Conservation (phyloP, 2,113 vertebrate genomes). For the Austrofundulus limnaeus region DNA sequence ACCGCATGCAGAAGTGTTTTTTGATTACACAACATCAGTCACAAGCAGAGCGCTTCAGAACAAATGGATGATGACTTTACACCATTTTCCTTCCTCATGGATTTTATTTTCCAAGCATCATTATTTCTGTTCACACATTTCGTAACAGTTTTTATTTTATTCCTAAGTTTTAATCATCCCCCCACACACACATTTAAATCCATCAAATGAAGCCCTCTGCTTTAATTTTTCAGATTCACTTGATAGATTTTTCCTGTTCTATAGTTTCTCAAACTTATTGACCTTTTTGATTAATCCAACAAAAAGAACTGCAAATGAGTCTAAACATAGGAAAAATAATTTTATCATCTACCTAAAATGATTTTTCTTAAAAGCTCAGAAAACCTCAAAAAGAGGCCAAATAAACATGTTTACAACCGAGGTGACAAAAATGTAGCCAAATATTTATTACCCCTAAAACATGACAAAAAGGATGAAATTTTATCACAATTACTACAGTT, state of each 20-base stretch:
- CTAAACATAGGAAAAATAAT: too few species aligned
- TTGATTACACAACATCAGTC: conserved; percentile 36
- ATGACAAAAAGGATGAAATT: too few species aligned
- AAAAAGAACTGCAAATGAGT: too few species aligned
- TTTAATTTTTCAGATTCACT: fast-evolving
- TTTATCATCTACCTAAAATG: too few species aligned
- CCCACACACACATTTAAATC: background rate
- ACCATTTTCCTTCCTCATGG: background rate
- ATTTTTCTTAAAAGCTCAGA: too few species aligned
- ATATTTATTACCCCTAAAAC: too few species aligned
- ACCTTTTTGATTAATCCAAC: too few species aligned
- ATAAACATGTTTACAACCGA: too few species aligned
- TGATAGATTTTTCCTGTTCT: background rate
- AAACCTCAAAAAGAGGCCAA: too few species aligned
- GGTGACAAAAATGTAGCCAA: too few species aligned
- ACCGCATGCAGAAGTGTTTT: conserved; percentile 25
- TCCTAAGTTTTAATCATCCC: background rate
- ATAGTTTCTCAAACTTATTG: too few species aligned
- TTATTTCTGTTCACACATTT: background rate
- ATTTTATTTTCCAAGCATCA: background rate
- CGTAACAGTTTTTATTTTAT: background rate
- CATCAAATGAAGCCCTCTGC: background rate
- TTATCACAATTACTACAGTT: background rate
- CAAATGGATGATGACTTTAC: background rate
- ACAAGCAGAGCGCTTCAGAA: too few species aligned